Percentiles rank a stretch among this genome's conserved stretches.
Evolutionary conservation across 2,888 invertebrate genomes (phyloP).

Genomic region (Galerucella calmariensis): DNA sequence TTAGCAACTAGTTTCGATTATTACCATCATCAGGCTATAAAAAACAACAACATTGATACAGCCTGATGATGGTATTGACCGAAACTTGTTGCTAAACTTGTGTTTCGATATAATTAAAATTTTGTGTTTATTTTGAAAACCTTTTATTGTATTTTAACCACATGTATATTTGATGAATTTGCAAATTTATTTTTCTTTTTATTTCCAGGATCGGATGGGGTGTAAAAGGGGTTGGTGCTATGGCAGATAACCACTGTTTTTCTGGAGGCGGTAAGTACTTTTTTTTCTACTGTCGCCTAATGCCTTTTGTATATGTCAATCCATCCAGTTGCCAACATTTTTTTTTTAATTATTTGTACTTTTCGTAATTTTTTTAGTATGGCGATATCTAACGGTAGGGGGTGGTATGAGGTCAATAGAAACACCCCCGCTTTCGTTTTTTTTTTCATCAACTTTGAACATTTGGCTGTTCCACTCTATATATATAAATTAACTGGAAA

Average conservation of each 20-base stretch:
- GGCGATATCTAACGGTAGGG: slow-evolving; percentile 51
- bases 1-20: no score
- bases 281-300: neutral
- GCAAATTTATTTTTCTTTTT: neutral
- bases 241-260: slow-evolving; percentile 85
- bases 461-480: no score
- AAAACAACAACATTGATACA: no score
- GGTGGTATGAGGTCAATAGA: slow-evolving; percentile 43
- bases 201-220: slow-evolving; percentile 70
- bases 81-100: no score
- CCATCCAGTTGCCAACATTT: neutral
- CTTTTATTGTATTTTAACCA: no score
- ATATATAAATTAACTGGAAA: no score
- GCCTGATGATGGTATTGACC: no score
- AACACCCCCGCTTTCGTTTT: slow-evolving; percentile 38
- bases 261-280: slow-evolving; percentile 77
- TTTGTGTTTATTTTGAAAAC: no score
- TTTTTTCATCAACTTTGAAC: no score
- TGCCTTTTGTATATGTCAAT: neutral
- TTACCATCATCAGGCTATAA: no score
- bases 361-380: slow-evolving; percentile 31
- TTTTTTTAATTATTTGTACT: slow-evolving; percentile 5
- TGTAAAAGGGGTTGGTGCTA: slow-evolving; percentile 73
- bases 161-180: neutral
- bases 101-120: no score